Evolutionary conservation across 2,797 vertebrate species (phyloP).

Genomic region (Buphagus erythrorhynchus): DNA sequence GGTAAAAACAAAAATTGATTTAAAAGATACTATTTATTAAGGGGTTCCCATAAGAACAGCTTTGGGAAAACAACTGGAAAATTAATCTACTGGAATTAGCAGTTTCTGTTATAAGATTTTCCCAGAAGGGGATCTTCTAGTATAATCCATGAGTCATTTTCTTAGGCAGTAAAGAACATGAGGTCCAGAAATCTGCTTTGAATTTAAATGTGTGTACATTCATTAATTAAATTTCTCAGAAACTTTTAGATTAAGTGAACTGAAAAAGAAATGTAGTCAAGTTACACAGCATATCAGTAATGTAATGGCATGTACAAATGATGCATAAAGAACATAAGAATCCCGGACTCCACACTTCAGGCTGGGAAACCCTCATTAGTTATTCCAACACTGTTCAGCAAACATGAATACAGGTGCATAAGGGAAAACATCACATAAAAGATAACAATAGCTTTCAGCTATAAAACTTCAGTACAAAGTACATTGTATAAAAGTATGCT

Average conservation of each 20-base stretch:
- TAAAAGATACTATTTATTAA: conserved; percentile 19
- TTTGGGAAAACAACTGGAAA: conserved; percentile 38
- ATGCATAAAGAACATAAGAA: neutral
- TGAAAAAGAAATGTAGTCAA: neutral
- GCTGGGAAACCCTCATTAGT: neutral
- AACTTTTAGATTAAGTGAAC: neutral
- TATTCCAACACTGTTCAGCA: neutral
- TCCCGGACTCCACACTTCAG: neutral
- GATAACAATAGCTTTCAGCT: neutral
- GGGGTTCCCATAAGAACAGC: neutral
- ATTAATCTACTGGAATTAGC: conserved; percentile 23
- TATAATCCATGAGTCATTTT: neutral
- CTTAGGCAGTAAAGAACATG: neutral
- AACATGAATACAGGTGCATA: neutral
- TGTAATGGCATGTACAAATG: neutral
- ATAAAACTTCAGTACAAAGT: neutral
- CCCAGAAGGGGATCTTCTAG: neutral
- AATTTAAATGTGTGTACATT: neutral
- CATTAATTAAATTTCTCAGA: neutral
- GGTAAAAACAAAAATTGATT: neutral
- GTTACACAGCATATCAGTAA: neutral
- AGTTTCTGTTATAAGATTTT: conserved; percentile 29
- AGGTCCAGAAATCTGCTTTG: neutral
- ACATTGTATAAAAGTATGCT: neutral
- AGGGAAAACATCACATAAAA: neutral